Conservation (phyloP, 2,797 vertebrate species). For the Pelobates cultripes region DNA sequence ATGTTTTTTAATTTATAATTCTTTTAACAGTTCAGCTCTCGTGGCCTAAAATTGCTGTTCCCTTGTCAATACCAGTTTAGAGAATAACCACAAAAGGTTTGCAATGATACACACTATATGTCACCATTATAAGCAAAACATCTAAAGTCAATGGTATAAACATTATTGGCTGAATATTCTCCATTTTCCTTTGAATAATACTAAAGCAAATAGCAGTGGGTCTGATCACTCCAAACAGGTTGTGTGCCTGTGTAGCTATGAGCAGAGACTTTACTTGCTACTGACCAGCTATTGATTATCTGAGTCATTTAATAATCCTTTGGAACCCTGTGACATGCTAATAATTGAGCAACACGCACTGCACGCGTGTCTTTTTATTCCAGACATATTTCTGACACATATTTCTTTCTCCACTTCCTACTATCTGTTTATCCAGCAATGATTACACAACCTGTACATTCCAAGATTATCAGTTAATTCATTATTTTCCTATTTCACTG, state of each 20-base stretch:
- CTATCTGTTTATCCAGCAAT: not conserved
- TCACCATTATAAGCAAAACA: not conserved
- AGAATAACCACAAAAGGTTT: not conserved
- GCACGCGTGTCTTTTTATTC: not conserved
- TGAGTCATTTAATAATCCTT: slow-evolving; percentile 22
- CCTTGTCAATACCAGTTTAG: too few relatives aligned
- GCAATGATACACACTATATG: not conserved
- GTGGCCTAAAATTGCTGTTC: too few relatives aligned
- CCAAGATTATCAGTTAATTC: too few relatives aligned
- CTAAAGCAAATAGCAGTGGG: not conserved
- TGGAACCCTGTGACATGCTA: not conserved
- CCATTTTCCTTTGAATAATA: not conserved
- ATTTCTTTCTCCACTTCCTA: not conserved
- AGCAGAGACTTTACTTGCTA: not conserved
- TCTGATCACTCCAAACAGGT: not conserved
- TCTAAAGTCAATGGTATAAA: not conserved
- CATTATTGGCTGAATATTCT: slow-evolving; percentile 9
- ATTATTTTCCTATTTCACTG: too few relatives aligned
- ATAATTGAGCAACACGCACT: not conserved
- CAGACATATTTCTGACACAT: not conserved
- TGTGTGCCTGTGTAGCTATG: slow-evolving; percentile 9
- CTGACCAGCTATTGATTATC: slow-evolving; percentile 11
- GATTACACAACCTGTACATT: too few relatives aligned
- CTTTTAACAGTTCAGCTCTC: too few relatives aligned
- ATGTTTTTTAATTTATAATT: too few relatives aligned